A percentile compares a stretch with the other conserved stretches of the same genome.
Conservation (phyloP, 2,888 invertebrate species). For the Lepidochitona cinerea region DNA sequence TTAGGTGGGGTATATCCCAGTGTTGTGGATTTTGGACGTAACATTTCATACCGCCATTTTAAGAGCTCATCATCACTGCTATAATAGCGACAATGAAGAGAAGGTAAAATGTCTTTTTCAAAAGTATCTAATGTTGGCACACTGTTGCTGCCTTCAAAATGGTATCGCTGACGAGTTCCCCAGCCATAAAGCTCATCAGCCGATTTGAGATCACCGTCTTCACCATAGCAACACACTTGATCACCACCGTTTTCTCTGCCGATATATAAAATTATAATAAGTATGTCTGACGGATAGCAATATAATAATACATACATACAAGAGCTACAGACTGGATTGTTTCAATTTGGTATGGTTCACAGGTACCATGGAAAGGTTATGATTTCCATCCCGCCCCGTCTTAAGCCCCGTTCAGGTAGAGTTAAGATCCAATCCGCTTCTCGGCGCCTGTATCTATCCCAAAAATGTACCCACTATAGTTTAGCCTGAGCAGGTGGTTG, state of each 20-base stretch:
- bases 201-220: slow-evolving; percentile 44
- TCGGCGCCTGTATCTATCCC: too few species aligned
- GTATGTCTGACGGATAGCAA: too few species aligned
- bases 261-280: neutral
- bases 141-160: slow-evolving; percentile 41
- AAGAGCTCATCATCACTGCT: slow-evolving; percentile 21
- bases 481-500: too few species aligned
- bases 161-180: slow-evolving; percentile 49
- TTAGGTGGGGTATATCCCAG: slow-evolving; percentile 48
- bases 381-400: too few species aligned
- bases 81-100: slow-evolving; percentile 54
- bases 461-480: too few species aligned
- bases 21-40: slow-evolving; percentile 45
- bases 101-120: slow-evolving; percentile 49
- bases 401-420: too few species aligned
- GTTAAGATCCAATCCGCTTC: too few species aligned
- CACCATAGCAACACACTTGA: slow-evolving; percentile 54
- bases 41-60: neutral
- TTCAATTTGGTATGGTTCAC: too few species aligned
- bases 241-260: slow-evolving; percentile 24
- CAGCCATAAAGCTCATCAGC: slow-evolving; percentile 36
- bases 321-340: too few species aligned
- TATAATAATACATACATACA: too few species aligned
- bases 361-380: too few species aligned
- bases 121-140: slow-evolving; percentile 57